Evolutionary conservation across 2,113 vertebrate genomes (phyloP).

Genomic region (Boulengeromyrus knoepffleri): DNA sequence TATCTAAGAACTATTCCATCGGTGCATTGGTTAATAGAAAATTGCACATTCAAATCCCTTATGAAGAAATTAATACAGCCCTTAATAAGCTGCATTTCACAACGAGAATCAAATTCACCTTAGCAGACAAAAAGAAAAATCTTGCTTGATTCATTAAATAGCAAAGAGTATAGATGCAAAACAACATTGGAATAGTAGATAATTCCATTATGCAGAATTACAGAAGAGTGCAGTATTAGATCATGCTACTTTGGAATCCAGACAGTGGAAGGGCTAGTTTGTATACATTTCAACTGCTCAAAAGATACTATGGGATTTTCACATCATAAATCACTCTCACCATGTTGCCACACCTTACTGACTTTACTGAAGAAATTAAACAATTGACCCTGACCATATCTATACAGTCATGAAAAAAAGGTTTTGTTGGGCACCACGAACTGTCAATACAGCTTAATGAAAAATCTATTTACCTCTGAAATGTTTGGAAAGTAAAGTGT

Average conservation of each 20-base stretch:
- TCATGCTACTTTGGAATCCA: background rate
- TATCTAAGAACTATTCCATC: background rate
- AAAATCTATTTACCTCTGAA: background rate
- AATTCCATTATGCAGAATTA: background rate
- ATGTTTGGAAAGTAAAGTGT: background rate
- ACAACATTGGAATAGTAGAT: background rate
- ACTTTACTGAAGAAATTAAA: background rate
- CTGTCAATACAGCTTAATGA: background rate
- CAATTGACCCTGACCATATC: background rate
- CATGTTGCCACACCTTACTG: background rate
- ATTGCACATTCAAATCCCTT: background rate
- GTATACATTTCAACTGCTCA: background rate
- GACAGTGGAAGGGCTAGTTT: background rate
- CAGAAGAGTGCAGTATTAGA: background rate
- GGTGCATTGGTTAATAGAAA: background rate
- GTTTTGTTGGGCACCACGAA: background rate
- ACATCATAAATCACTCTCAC: background rate
- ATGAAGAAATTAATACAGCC: background rate
- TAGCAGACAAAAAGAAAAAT: background rate
- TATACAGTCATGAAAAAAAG: background rate
- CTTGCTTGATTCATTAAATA: background rate
- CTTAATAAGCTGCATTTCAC: background rate
- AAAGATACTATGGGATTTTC: background rate
- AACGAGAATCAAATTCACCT: background rate
- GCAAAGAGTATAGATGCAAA: background rate